Conservation (phyloP, 2,888 invertebrate species). For the Folsomia manolachei region DNA sequence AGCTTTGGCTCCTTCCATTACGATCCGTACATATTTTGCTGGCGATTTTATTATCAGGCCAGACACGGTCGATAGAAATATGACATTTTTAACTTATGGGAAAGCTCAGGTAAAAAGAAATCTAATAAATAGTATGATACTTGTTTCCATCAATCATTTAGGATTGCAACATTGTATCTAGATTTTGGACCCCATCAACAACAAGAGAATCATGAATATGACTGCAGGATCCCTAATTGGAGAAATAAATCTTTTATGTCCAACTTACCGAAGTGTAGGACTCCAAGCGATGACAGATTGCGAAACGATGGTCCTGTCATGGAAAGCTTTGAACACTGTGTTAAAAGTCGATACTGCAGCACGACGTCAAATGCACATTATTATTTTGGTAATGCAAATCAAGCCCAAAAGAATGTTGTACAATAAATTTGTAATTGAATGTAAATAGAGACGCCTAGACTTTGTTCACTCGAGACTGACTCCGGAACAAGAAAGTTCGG, state of each 20-base stretch:
- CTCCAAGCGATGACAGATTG: constrained; percentile 2
- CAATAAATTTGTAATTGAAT: too few relatives aligned
- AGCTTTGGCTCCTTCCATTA: background rate
- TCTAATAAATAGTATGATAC: background rate
- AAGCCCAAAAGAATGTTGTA: too few relatives aligned
- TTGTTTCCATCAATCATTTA: background rate
- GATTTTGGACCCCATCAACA: background rate
- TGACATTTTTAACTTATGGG: background rate
- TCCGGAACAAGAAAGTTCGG: background rate
- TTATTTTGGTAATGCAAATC: background rate
- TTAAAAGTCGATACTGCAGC: background rate
- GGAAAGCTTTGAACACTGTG: background rate
- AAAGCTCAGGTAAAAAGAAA: background rate
- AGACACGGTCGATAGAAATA: background rate
- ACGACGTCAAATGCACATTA: background rate
- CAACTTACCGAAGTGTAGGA: background rate
- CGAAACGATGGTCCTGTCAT: background rate
- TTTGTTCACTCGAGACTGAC: background rate
- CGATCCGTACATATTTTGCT: background rate
- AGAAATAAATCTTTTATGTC: background rate
- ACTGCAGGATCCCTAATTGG: background rate
- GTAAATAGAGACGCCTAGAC: background rate
- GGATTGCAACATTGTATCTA: background rate
- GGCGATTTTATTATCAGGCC: background rate
- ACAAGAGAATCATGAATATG: background rate